These are phyloP conservation scores for Hyperoplus immaculatus DNA, from an alignment of 2,797 vertebrate genomes.

Conservation along the genomic window DNA sequence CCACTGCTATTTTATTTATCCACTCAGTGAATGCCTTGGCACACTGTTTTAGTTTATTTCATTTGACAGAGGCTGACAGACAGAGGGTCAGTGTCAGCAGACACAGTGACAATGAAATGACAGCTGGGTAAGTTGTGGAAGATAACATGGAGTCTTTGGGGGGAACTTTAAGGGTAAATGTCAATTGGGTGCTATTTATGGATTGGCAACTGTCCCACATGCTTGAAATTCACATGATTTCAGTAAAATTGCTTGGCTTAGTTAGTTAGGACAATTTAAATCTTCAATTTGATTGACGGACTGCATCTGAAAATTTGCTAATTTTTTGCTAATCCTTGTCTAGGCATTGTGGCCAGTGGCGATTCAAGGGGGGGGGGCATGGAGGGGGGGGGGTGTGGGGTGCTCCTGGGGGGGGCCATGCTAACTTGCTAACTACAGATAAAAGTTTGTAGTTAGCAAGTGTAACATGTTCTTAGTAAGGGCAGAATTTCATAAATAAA, in stretches of 20 bases:
- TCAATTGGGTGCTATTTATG: conserved; percentile 48
- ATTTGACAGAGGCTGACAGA: conserved; percentile 56
- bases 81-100: conserved; percentile 61
- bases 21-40: neutral
- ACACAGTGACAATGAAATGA: conserved; percentile 62
- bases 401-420: too few species aligned
- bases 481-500: too few species aligned
- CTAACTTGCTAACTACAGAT: too few species aligned
- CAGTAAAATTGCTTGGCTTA: neutral
- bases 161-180: conserved; percentile 30
- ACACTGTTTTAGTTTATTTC: conserved; percentile 32
- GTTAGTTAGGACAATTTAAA: conserved; percentile 6
- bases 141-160: conserved; percentile 29
- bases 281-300: neutral
- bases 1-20: conserved; percentile 3
- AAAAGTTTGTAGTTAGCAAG: too few species aligned
- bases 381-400: too few species aligned
- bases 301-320: conserved; percentile 1
- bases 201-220: conserved; percentile 11
- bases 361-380: too few species aligned
- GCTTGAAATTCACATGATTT: neutral
- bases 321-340: conserved; percentile 48
- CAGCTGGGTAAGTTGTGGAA: conserved; percentile 49
- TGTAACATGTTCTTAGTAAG: too few species aligned
- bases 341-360: too few species aligned